These are phyloP conservation scores for Colletes collaris DNA, from an alignment of 2,888 invertebrate genomes.

Conservation along the genomic window DNA sequence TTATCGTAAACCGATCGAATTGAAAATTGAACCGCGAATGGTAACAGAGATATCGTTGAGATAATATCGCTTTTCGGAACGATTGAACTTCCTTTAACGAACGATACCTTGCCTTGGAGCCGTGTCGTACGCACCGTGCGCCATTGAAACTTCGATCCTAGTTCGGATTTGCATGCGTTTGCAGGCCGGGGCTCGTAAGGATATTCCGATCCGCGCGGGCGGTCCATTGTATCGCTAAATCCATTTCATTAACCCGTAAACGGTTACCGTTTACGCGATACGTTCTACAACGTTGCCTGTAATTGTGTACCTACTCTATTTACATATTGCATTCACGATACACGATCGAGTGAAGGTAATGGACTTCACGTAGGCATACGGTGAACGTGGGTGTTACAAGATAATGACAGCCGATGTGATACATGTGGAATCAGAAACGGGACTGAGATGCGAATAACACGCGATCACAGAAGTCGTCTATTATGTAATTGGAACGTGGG, in stretches of 20 bases:
- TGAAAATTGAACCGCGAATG: too few relatives aligned
- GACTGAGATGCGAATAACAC: slow-evolving; percentile 12
- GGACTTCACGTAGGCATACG: slow-evolving; percentile 36
- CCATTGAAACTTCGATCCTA: slow-evolving; percentile 22
- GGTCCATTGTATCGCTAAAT: slow-evolving; percentile 34
- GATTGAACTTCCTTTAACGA: slow-evolving; percentile 14
- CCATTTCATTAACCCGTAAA: slow-evolving; percentile 47
- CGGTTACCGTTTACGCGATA: slow-evolving; percentile 31
- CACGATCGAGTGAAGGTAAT: slow-evolving; percentile 46
- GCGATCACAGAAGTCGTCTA: not conserved
- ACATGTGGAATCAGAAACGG: slow-evolving; percentile 20
- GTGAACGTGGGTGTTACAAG: slow-evolving; percentile 43
- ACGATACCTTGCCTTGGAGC: not conserved
- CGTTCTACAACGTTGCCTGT: slow-evolving; percentile 41
- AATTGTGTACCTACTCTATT: slow-evolving; percentile 30
- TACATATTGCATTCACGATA: slow-evolving; percentile 43
- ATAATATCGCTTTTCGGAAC: not conserved
- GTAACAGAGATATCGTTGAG: not conserved
- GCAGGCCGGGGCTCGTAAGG: not conserved
- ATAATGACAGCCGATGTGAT: slow-evolving; percentile 42
- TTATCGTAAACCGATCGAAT: too few relatives aligned
- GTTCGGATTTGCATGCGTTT: slow-evolving; percentile 33
- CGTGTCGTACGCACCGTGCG: not conserved
- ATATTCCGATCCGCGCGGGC: slow-evolving; percentile 5
- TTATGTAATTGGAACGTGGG: slow-evolving; percentile 28